These are phyloP conservation scores for Taphrorychus bicolor DNA, from an alignment of 2,888 invertebrate genomes.

Conservation along the genomic window DNA sequence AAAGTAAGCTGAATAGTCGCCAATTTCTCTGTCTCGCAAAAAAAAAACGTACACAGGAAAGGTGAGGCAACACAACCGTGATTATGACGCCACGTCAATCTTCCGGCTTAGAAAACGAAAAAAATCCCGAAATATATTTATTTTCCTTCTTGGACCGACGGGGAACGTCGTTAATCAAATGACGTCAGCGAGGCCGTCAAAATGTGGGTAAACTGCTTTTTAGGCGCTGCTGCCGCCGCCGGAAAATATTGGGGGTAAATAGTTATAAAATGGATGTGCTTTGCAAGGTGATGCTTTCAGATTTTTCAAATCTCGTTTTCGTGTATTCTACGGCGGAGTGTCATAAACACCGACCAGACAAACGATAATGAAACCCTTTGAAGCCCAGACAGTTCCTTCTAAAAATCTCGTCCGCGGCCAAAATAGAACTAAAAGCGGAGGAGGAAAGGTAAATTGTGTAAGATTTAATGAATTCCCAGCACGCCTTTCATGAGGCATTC, in stretches of 20 bases:
- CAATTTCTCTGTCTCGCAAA: neutral
- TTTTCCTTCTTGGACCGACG: constrained; percentile 15
- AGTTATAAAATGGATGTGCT: constrained; percentile 7
- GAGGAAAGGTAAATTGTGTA: neutral
- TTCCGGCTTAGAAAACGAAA: constrained; percentile 14
- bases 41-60: constrained; percentile 5
- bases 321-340: neutral
- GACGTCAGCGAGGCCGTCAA: constrained; percentile 18
- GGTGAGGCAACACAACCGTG: constrained; percentile 12
- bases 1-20: neutral
- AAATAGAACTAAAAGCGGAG: neutral
- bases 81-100: constrained; percentile 18
- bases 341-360: neutral
- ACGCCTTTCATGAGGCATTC: neutral
- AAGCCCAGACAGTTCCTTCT: neutral
- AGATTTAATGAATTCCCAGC: neutral
- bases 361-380: neutral
- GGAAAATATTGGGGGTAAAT: constrained; percentile 25
- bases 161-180: constrained; percentile 17
- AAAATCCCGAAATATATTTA: constrained; percentile 23
- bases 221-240: neutral
- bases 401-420: neutral
- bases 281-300: neutral
- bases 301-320: neutral
- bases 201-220: constrained; percentile 18